Evolutionary conservation across 2,113 vertebrate species (phyloP), one percentile per base, ranked within the genome.

Genomic region (Fulmarus glacialis): DNA sequence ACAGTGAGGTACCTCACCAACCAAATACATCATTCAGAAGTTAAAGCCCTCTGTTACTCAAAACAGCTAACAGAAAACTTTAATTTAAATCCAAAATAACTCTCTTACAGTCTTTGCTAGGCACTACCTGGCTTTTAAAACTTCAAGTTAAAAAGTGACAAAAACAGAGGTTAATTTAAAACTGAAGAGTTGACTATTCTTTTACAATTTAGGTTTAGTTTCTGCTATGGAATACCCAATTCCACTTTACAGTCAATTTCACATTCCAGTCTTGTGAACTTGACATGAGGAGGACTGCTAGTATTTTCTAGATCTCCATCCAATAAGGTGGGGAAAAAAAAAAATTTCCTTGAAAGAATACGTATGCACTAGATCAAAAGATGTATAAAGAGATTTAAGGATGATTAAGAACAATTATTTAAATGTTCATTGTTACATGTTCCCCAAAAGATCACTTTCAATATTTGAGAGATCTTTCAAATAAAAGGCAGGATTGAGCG

Each of bases 21-120:
- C 3, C 15, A 78, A 82, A 73, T 16, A 42, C 2, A 13, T 40
- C 4, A 17, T 43, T 70, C 29, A 43, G 52, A 94, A 94, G 93
- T 83, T 45, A 89, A 84, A 55, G 18, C 82, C 63, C 67, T 40
- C 47, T 92, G 58, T 80, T 88, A 86, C 21, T 80, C 24, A 60
- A 36, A 86, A 81, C 10, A 74, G n/a, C 23, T 89, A 93, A 90
- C 74, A 71, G 82, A 92, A 95, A 89, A 84, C 68, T 45, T 94
- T 74, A 47, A 75, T 86, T 93, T 79, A 89, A 87, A 78, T 27
- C 63, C 45, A 74, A 55, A 92, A 22, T 40, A 86, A 60, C 42
- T 59, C 32, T 7, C 26, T 81, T 58, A 34, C 21, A 83, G 34
- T 78, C 73, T 82, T 79, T 68, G 19, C 74, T 79, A 91, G 85